These are phyloP conservation scores for Heliconius aoede DNA, from an alignment of 2,888 invertebrate genomes.

Conservation along the genomic window DNA sequence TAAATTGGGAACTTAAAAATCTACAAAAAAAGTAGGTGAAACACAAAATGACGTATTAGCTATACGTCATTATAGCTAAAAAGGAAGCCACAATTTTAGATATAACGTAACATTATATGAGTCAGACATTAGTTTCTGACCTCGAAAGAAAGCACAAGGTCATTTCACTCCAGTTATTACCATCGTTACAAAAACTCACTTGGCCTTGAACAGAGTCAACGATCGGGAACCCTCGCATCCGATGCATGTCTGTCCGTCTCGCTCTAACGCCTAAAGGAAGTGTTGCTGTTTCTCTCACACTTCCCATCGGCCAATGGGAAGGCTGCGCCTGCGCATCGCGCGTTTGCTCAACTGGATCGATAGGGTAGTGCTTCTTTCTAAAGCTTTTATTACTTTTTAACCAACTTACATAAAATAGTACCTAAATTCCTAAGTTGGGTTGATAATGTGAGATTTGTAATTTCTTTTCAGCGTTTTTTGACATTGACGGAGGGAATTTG, in stretches of 20 bases:
- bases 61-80: too few species aligned
- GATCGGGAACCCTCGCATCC: conserved; percentile 81
- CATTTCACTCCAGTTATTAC: conserved; percentile 71
- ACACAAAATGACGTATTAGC: neutral
- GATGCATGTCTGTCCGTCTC: conserved; percentile 65
- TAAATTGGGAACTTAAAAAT: neutral
- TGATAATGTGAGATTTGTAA: neutral
- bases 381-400: conserved; percentile 71
- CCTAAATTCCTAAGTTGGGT: conserved; percentile 24
- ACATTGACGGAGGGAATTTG: neutral
- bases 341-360: conserved; percentile 77
- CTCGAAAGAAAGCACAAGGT: conserved; percentile 80
- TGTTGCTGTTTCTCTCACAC: conserved; percentile 60
- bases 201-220: conserved; percentile 82
- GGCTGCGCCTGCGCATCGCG: conserved; percentile 77
- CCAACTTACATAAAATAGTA: conserved; percentile 51
- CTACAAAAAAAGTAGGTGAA: neutral
- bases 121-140: conserved; percentile 53
- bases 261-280: conserved; percentile 53
- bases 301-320: conserved; percentile 67
- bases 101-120: conserved; percentile 27
- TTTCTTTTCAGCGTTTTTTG: conserved; percentile 2
- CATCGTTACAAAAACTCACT: conserved; percentile 69
- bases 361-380: conserved; percentile 77
- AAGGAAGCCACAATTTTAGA: neutral